A percentile compares a stretch with the other conserved stretches of the same genome.
Conservation (phyloP, 2,888 invertebrate species). For the Chymomyza fuscimana region DNA sequence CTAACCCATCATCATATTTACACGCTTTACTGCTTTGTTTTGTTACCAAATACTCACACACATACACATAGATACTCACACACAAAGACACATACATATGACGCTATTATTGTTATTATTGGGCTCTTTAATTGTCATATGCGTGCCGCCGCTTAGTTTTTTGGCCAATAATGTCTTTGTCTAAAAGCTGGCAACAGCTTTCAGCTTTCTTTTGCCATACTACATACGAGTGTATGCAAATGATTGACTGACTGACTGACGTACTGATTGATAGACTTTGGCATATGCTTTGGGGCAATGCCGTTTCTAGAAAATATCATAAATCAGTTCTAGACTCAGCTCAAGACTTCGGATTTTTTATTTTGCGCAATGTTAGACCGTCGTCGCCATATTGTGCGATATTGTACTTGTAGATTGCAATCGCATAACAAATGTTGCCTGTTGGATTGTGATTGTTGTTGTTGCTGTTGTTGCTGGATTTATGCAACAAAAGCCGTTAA, state of each 20-base stretch:
- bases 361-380: slow-evolving; percentile 56
- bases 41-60: slow-evolving; percentile 19
- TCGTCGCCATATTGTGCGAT: slow-evolving; percentile 62
- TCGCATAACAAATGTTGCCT: slow-evolving; percentile 68
- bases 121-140: slow-evolving; percentile 60
- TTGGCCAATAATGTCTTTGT: slow-evolving; percentile 11
- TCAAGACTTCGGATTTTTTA: slow-evolving; percentile 35
- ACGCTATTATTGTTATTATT: slow-evolving; percentile 52
- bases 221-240: slow-evolving; percentile 17
- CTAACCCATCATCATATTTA: slow-evolving; percentile 72
- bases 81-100: neutral
- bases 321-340: slow-evolving; percentile 3
- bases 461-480: slow-evolving; percentile 43
- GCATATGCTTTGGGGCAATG: slow-evolving; percentile 35
- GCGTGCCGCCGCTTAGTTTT: slow-evolving; percentile 3
- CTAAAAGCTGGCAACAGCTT: slow-evolving; percentile 14
- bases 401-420: slow-evolving; percentile 57
- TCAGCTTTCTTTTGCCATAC: slow-evolving; percentile 58
- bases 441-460: slow-evolving; percentile 24
- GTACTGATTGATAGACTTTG: slow-evolving; percentile 48
- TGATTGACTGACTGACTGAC: slow-evolving; percentile 37
- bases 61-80: neutral
- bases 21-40: slow-evolving; percentile 49
- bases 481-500: slow-evolving; percentile 73
- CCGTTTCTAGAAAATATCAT: slow-evolving; percentile 13